A percentile compares a stretch with the other conserved stretches of the same genome.
Evolutionary conservation across 30 jellyfish, hydroid and myxozoan species (phyloP).

Genomic region (Cassiopea andromeda): DNA sequence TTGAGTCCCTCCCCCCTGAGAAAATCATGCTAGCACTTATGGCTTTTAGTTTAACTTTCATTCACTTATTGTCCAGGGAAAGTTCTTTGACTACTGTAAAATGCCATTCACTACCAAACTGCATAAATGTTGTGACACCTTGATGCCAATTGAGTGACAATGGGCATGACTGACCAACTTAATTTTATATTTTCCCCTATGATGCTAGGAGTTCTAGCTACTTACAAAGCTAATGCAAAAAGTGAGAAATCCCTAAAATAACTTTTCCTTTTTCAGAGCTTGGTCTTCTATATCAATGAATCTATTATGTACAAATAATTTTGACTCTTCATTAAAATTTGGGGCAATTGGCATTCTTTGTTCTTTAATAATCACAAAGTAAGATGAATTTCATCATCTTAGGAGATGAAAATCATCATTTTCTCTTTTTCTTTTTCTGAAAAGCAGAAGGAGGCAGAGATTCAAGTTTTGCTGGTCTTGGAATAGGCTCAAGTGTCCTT

Average conservation of each 20-base stretch:
- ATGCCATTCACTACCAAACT: no score
- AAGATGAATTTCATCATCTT: no score
- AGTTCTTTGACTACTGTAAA: no score
- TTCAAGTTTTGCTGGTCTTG: constrained; percentile 86
- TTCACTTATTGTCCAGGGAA: no score
- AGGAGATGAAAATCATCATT: background rate
- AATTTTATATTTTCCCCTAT: background rate
- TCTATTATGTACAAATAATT: background rate
- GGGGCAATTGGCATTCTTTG: background rate
- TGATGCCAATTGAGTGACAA: background rate
- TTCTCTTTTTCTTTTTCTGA: constrained; percentile 88
- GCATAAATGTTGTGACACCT: no score
- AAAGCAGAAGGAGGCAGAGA: constrained; percentile 89
- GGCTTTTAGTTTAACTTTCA: no score
- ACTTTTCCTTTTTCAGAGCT: background rate
- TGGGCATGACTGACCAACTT: background rate
- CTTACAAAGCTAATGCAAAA: background rate
- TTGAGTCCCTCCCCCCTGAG: no score
- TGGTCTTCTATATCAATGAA: background rate
- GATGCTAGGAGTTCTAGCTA: background rate
- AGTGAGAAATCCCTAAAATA: background rate
- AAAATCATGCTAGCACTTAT: no score
- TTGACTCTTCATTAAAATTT: background rate
- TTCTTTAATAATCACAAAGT: no score
- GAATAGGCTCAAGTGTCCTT: constrained; percentile 64